Base-by-base conservation (phyloP, 2,888 invertebrate species). In the Phaonia tiefii region DNA sequence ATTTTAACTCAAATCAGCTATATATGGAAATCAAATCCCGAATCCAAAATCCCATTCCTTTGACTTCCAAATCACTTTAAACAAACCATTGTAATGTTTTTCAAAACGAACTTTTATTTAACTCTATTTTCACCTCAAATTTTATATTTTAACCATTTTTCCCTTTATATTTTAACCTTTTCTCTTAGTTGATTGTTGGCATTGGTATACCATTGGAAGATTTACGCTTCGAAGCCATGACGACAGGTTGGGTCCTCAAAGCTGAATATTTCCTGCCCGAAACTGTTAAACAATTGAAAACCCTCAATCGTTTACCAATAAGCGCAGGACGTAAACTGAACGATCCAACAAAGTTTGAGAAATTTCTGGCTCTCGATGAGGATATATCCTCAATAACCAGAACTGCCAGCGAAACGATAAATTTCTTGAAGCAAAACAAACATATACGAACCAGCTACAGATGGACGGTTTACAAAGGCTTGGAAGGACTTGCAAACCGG, bases 161-260 rank as follows among this genome's bases (percentile, higher is more conserved):
- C 17, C 17, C 17, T 31, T 20, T 37, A 1, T 15, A 0, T 20
- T 17, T 7, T 49, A 11, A 11, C 20, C 22, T 37, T 11, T 42
- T 7, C 15, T 20, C 13, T n/a, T 39, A 90, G 90, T 88, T 89
- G 69, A 90, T 90, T 84, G 86, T 83, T 13, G 90, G 90, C 39
- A 88, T 90, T 66, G 90, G 90, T 78, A 86, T 90, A 77, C 90
- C 90, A 0, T 82, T 90, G n/a, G 87, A 88, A 73, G 85, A 89
- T 79, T 84, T 90, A 7, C 84, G 85, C 0, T 85, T 75, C 39
- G 90, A 90, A 72, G 88, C 90, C 0, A 85, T 90, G n/a, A 90
- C 90, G 0, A 87, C 89, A 0, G 90, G 90, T 3, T 89, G 87
- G 83, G 89, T 90, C 1, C 56, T 90, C 0, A 90, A 90, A 69